Percentiles rank a stretch among this genome's conserved stretches.
Conservation (phyloP, 2,797 vertebrate species). For the Molossus molossus region DNA sequence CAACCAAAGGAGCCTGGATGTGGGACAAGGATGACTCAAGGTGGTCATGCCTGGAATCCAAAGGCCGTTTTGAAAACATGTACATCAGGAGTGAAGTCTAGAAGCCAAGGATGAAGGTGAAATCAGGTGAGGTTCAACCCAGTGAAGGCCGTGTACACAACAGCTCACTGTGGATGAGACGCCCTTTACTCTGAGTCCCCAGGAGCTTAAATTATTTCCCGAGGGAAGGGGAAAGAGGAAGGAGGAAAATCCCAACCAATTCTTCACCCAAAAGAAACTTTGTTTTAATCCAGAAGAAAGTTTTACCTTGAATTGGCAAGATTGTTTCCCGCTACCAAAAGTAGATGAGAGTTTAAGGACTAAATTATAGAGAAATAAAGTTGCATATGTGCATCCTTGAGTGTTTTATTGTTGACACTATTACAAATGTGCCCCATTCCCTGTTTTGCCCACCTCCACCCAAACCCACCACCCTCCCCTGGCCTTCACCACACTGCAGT, state of each 20-base stretch:
- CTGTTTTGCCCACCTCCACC: background rate
- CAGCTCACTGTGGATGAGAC: fast-evolving
- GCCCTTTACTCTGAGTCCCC: background rate
- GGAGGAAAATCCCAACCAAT: background rate
- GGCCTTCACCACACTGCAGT: background rate
- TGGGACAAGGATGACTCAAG: background rate
- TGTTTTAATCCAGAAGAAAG: background rate
- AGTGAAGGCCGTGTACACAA: background rate
- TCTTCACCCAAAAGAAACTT: background rate
- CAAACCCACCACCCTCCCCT: background rate
- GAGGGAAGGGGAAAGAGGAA: background rate
- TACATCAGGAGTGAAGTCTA: background rate
- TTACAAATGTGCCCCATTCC: background rate
- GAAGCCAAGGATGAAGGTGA: background rate
- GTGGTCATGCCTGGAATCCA: background rate
- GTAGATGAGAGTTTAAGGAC: background rate
- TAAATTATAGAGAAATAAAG: background rate
- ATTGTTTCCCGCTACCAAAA: background rate
- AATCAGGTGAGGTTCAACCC: background rate
- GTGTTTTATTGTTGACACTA: background rate
- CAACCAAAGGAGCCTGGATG: background rate
- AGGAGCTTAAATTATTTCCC: background rate
- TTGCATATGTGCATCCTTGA: background rate
- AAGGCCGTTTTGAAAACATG: background rate
- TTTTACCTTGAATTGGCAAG: background rate